Evolutionary conservation across 2,888 invertebrate genomes (phyloP), one percentile per base, ranked within the genome.

Genomic region (Xylophagus ater): DNA sequence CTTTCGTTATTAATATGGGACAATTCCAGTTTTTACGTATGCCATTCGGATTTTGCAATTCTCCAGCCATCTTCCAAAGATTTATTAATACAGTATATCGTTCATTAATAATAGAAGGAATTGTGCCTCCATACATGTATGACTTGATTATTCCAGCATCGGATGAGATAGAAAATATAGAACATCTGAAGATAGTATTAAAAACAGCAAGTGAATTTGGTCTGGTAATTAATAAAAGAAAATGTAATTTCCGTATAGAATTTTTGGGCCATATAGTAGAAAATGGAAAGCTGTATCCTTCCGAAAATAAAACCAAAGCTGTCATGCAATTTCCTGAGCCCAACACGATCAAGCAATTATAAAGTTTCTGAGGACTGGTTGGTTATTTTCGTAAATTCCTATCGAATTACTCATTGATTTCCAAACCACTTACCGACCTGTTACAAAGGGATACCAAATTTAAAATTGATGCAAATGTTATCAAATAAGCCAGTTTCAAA

Each of bases 21-120:
- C 53, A 54, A 18, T 58, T 46, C 21, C 51, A 58, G 9, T 57
- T 53, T 28, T 21, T 35, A 2, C 43, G 44, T 29, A 41, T 54
- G 29, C 64, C 62, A 1, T 66, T 65, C 51, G 64, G 63, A n/a
- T n/a, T n/a, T n/a, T n/a, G n/a, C n/a, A n/a, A n/a, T n/a, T 4
- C 37, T 63, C 54, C 54, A 2, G 40, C 50, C 2, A 48, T 52
- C 1, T 56, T 57, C 29, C 54, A 58, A 29, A 42, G 49, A 8
- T 44, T 47, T 26, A 41, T 54, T 4, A 52, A 51, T 10, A 33
- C 2, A 2, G 15, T 29, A 14, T 29, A 15, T 4, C 12, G 2
- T 2, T 2, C 2, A 9, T 15, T 29, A 3, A 29, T 15, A 2
- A 4, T 14, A 3, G 2, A 29, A 15, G 13, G 13, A 2, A 29